phyloP scores from a whole-genome alignment of 2,113 vertebrate genomes.

The Onychostoma macrolepis region DNA sequence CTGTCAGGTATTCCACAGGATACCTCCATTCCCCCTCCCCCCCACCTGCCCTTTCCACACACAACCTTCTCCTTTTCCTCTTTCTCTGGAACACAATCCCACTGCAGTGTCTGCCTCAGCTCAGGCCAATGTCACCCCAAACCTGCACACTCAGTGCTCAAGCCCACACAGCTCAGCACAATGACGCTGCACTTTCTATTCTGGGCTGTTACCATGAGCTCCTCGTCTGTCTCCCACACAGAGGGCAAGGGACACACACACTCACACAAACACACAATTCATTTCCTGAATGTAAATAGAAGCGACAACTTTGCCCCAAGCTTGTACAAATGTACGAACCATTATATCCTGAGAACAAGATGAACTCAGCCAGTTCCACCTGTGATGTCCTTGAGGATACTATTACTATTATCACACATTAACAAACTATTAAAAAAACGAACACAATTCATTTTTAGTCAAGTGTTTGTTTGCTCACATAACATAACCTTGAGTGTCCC shows the following conservation, averaged over 20 bases:
- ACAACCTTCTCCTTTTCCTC: not conserved
- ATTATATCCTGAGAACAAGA: constrained; percentile 16
- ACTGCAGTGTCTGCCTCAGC: constrained; percentile 37
- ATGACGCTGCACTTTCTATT: constrained; percentile 60
- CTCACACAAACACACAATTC: constrained; percentile 41
- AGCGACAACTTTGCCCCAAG: constrained; percentile 41
- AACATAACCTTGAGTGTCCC: constrained; percentile 15
- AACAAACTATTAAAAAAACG: not conserved
- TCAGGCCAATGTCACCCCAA: constrained; percentile 50
- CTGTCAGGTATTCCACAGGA: constrained; percentile 38
- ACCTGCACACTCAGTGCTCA: constrained; percentile 33
- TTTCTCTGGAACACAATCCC: constrained; percentile 39
- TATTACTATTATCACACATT: constrained; percentile 5
- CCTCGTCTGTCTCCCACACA: constrained; percentile 36
- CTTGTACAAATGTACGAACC: constrained; percentile 1
- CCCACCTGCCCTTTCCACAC: not conserved
- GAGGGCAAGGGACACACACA: constrained; percentile 37
- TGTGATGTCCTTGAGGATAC: constrained; percentile 35
- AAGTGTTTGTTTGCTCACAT: constrained; percentile 7
- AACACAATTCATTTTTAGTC: not conserved
- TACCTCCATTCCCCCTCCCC: not conserved
- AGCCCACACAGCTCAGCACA: constrained; percentile 31
- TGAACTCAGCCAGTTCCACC: constrained; percentile 17
- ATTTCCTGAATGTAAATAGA: constrained; percentile 42
- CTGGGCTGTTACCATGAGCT: constrained; percentile 52